Evolutionary conservation across 2,888 invertebrate species (phyloP).

Genomic region (Sipha maydis): DNA sequence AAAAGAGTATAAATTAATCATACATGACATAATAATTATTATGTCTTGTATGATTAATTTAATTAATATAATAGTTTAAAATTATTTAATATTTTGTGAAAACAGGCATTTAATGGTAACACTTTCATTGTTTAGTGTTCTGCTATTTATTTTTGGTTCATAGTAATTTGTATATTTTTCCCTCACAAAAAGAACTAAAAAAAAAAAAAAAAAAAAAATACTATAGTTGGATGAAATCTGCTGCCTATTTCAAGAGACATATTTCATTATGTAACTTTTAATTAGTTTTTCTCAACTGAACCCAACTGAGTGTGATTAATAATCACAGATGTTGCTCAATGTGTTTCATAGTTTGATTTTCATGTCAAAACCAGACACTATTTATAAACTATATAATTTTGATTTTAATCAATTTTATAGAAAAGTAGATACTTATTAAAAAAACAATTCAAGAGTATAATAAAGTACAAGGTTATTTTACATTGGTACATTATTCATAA

Average conservation of each 20-base stretch:
- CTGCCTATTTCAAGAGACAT: slow-evolving; percentile 21
- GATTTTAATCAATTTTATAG: not conserved
- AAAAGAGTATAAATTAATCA: not conserved
- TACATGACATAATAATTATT: not conserved
- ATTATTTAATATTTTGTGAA: not conserved
- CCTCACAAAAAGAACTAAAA: no score
- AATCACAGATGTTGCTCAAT: slow-evolving; percentile 47
- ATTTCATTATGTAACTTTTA: slow-evolving; percentile 52
- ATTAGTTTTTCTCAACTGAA: slow-evolving; percentile 53
- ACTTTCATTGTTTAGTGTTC: not conserved
- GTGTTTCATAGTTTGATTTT: slow-evolving; percentile 42
- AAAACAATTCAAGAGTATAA: not conserved
- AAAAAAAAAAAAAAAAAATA: slow-evolving; percentile 16
- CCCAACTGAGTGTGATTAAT: slow-evolving; percentile 40
- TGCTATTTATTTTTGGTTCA: not conserved
- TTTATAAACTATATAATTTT: not conserved
- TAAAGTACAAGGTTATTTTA: not conserved
- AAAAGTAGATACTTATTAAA: not conserved
- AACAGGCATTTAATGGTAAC: not conserved
- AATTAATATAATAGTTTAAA: not conserved
- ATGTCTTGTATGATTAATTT: no score
- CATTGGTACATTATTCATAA: no score
- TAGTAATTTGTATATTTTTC: not conserved
- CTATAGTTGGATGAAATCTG: slow-evolving; percentile 19
- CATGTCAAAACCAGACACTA: slow-evolving; percentile 9